Conservation (phyloP, 2,888 invertebrate species). For the Halictus ligatus region DNA sequence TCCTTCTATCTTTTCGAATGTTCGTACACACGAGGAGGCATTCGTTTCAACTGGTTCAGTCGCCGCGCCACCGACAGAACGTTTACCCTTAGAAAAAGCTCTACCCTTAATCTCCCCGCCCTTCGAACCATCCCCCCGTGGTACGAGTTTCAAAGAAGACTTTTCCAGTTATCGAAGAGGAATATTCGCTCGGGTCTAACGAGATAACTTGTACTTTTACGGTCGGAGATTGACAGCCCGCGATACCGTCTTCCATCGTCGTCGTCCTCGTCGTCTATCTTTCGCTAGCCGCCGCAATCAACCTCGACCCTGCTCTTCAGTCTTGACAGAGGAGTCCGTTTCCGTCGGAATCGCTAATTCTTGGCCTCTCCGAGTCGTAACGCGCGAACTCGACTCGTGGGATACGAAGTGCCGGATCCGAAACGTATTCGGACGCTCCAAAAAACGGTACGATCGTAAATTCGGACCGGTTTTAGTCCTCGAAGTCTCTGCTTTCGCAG, state of each 20-base stretch:
- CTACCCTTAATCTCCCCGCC: constrained; percentile 62
- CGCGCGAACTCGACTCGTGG: not conserved
- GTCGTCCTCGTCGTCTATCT: not conserved
- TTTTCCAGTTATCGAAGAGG: constrained; percentile 63
- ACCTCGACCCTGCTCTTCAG: not conserved
- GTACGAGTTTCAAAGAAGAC: constrained; percentile 55
- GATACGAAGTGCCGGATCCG: not conserved
- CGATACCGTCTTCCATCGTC: constrained; percentile 29
- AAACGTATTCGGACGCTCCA: not conserved
- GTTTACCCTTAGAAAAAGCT: constrained; percentile 61
- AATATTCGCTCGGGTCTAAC: constrained; percentile 60
- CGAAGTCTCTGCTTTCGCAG: too few relatives aligned
- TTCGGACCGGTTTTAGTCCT: too few relatives aligned
- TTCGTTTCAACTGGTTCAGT: constrained; percentile 67
- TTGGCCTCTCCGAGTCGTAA: not conserved
- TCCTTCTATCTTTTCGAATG: constrained; percentile 27
- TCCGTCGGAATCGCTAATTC: not conserved
- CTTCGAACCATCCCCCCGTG: not conserved
- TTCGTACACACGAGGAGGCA: constrained; percentile 40
- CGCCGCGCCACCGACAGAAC: constrained; percentile 40
- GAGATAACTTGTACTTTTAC: constrained; percentile 68
- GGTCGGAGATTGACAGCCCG: constrained; percentile 60
- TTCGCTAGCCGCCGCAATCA: not conserved
- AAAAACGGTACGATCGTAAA: too few relatives aligned
- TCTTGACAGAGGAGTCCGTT: not conserved